Evolutionary conservation across 2,797 vertebrate species (phyloP).

Genomic region (Tolypeutes matacus): DNA sequence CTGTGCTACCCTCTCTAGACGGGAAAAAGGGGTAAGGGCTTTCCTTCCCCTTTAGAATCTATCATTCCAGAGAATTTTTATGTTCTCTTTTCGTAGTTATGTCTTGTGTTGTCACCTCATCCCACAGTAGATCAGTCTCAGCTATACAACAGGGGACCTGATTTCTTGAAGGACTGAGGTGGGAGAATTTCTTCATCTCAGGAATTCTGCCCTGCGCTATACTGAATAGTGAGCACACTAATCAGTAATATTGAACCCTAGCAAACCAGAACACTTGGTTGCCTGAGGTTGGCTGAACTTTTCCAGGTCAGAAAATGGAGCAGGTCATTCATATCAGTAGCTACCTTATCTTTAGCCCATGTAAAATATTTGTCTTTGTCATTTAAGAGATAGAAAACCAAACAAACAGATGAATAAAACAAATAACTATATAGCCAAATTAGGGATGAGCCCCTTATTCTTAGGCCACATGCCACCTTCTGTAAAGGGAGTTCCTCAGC

Average conservation of each 20-base stretch:
- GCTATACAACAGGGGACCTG: slow-evolving; percentile 32
- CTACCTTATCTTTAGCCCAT: slow-evolving; percentile 42
- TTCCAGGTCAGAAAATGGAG: slow-evolving; percentile 61
- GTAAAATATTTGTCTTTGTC: slow-evolving; percentile 65
- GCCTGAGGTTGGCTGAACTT: slow-evolving; percentile 52
- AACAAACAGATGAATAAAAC: slow-evolving; percentile 56
- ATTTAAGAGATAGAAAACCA: slow-evolving; percentile 55
- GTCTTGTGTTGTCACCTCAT: neutral
- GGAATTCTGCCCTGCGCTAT: slow-evolving; percentile 55
- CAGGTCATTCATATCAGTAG: slow-evolving; percentile 45
- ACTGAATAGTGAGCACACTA: slow-evolving; percentile 51
- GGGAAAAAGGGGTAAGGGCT: neutral
- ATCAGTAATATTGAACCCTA: slow-evolving; percentile 55
- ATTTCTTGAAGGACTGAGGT: slow-evolving; percentile 66
- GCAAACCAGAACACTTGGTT: slow-evolving; percentile 65
- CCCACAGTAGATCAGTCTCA: slow-evolving; percentile 52
- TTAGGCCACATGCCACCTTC: neutral
- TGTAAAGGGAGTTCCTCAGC: slow-evolving; percentile 26
- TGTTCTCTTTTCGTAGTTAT: slow-evolving; percentile 56
- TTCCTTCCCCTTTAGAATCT: slow-evolving; percentile 45
- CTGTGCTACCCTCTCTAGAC: slow-evolving; percentile 31
- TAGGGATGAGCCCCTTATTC: neutral
- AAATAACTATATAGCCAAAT: neutral
- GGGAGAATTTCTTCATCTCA: slow-evolving; percentile 70
- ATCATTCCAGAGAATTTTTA: slow-evolving; percentile 44